Base-by-base conservation (phyloP, 1,140 invertebrate species). In the Hermatobates lingyangjiaoensis region DNA sequence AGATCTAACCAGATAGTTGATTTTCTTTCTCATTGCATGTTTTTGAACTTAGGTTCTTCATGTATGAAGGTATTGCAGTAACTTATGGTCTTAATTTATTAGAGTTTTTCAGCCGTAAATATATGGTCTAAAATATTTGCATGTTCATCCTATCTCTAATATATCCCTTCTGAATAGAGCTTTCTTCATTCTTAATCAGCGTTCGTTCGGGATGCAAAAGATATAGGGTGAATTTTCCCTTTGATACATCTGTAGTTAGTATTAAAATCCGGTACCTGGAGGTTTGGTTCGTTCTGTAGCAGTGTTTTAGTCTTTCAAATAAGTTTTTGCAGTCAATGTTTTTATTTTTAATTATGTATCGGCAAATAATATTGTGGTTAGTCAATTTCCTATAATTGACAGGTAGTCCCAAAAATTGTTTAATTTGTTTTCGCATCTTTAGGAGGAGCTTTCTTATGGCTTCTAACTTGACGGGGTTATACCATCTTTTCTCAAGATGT, bases 61-160 rank as follows among this genome's bases (percentile, higher is more conserved):
- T 61, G 3, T 64, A 25, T 63, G 60, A 21, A 76, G 56, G 64
- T 67, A 75, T 44, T 54, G 27, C 12, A 52, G 56, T 1, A 68
- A 65, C 53, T 65, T 63, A 48, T 74, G 71, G 52, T 76, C 73
- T 0, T 71, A 74, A 21, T 64, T 54, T 3, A 73, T 66, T 25
- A 54, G 64, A 51, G 75, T 71, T 27, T 66, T 59, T 48, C 50
- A 62, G 26, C 66, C 67, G 53, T 64, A 66, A 2, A 75, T 53
- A 59, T 70, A 73, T 25, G 63, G 59, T 53, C 65, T 39, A 55
- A 71, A 71, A 48, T 66, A 61, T 56, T 66, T 62, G 1, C 65
- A 57, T 12, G 62, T 63, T 63, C 64, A 71, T 0, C 75, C 60
- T 10, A 75, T 64, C 2, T 69, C 71, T 21, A 76, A 54, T 42